phyloP scores from a whole-genome alignment of 2,888 invertebrate genomes.

The Congeria kusceri region DNA sequence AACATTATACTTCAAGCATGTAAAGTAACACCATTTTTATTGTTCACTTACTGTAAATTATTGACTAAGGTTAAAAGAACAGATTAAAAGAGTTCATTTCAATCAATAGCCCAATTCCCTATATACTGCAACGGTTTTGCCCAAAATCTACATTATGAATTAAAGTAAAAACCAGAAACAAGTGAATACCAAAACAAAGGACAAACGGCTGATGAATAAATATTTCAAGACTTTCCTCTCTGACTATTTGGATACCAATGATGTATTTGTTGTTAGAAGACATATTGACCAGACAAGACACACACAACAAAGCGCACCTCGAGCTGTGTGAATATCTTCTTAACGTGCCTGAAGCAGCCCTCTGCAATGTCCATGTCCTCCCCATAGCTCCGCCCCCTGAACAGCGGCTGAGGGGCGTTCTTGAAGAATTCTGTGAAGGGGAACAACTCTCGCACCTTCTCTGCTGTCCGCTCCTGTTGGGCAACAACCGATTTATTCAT shows the following conservation, averaged over 20 bases:
- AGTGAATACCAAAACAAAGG: neutral
- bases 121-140: no score
- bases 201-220: neutral
- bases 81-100: no score
- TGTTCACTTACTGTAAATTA: no score
- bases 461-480: conserved; percentile 74
- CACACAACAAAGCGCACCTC: conserved; percentile 87
- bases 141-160: no score
- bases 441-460: conserved; percentile 89
- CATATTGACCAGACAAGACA: no score
- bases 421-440: conserved; percentile 97
- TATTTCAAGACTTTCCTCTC: neutral
- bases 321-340: conserved; percentile 97
- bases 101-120: no score
- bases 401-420: conserved; percentile 96
- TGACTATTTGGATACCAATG: no score
- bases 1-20: no score
- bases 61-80: no score
- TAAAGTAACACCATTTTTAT: no score
- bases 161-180: neutral
- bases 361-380: conserved; percentile 95
- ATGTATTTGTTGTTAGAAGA: no score
- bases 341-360: conserved; percentile 97
- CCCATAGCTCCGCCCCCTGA: conserved; percentile 91
- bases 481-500: neutral